A percentile compares a stretch with the other conserved stretches of the same genome.
Conservation (phyloP, 2,888 invertebrate species). For the Pocota personata region DNA sequence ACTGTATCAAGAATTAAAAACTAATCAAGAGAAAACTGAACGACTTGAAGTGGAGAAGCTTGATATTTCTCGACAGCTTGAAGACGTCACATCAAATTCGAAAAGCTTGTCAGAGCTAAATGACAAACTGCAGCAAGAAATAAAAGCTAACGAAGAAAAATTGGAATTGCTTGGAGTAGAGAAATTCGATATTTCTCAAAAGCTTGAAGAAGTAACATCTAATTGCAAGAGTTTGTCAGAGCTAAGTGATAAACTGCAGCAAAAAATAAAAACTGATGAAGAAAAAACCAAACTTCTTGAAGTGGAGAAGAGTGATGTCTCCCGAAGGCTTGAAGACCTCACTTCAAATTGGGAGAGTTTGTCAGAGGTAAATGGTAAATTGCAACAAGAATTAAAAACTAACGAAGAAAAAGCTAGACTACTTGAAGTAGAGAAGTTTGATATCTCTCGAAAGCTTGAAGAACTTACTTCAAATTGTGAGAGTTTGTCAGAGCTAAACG, state of each 20-base stretch:
- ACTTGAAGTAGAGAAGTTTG: constrained; percentile 28
- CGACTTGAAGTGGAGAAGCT: constrained; percentile 53
- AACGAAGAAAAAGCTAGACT: not conserved
- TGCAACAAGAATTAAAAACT: constrained; percentile 16
- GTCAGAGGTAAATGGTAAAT: constrained; percentile 75
- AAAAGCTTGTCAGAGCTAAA: constrained; percentile 75
- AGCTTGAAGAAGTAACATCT: constrained; percentile 75
- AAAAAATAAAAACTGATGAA: not conserved
- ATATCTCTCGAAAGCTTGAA: constrained; percentile 76
- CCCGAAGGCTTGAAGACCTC: constrained; percentile 76
- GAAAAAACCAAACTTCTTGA: not conserved
- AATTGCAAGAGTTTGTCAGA: constrained; percentile 74
- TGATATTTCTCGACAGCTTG: constrained; percentile 52
- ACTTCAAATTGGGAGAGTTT: constrained; percentile 69
- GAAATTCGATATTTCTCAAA: constrained; percentile 74
- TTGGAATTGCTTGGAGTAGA: constrained; percentile 10
- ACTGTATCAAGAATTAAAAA: constrained; percentile 83
- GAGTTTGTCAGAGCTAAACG: constrained; percentile 75
- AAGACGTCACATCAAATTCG: constrained; percentile 67
- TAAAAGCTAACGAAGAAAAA: not conserved
- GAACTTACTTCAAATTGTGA: constrained; percentile 69
- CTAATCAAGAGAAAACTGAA: constrained; percentile 55
- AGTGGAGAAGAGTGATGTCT: constrained; percentile 62
- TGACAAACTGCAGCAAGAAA: constrained; percentile 40
- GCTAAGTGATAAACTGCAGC: constrained; percentile 72